These are phyloP conservation scores for Tricholaema leucomelas DNA, from an alignment of 2,113 vertebrate species.

Conservation along the genomic window DNA sequence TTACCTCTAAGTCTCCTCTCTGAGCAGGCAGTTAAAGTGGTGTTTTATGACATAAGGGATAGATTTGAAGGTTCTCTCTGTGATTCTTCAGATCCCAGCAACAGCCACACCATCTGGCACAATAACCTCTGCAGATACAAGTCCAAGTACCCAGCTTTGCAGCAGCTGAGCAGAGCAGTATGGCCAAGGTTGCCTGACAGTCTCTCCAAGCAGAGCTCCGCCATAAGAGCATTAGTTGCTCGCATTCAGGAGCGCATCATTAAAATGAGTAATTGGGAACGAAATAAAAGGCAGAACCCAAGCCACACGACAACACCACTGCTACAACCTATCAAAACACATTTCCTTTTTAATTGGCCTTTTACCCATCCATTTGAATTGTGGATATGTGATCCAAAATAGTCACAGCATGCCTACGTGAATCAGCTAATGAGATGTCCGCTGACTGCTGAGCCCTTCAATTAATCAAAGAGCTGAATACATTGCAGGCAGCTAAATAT, in stretches of 20 bases:
- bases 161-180: constrained; percentile 9
- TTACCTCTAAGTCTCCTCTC: constrained; percentile 5
- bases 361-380: constrained; percentile 51
- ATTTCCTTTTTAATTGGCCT: constrained; percentile 74
- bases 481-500: constrained; percentile 39
- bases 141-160: neutral
- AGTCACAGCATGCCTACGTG: constrained; percentile 66
- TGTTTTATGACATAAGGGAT: constrained; percentile 44
- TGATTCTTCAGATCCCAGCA: constrained; percentile 29
- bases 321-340: constrained; percentile 53
- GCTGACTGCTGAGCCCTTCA: constrained; percentile 60
- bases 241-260: constrained; percentile 28
- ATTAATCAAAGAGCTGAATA: constrained; percentile 69
- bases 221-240: constrained; percentile 11
- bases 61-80: constrained; percentile 32
- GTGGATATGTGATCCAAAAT: constrained; percentile 57
- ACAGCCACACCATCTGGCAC: constrained; percentile 40
- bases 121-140: constrained; percentile 39
- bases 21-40: constrained; percentile 33
- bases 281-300: constrained; percentile 37
- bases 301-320: constrained; percentile 32
- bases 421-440: constrained; percentile 78
- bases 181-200: neutral
- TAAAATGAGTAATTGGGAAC: constrained; percentile 58
- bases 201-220: constrained; percentile 13